Percentiles rank a stretch among this genome's conserved stretches.
phyloP scores from a whole-genome alignment of 2,113 vertebrate species.

The Tonatia bakeri region DNA sequence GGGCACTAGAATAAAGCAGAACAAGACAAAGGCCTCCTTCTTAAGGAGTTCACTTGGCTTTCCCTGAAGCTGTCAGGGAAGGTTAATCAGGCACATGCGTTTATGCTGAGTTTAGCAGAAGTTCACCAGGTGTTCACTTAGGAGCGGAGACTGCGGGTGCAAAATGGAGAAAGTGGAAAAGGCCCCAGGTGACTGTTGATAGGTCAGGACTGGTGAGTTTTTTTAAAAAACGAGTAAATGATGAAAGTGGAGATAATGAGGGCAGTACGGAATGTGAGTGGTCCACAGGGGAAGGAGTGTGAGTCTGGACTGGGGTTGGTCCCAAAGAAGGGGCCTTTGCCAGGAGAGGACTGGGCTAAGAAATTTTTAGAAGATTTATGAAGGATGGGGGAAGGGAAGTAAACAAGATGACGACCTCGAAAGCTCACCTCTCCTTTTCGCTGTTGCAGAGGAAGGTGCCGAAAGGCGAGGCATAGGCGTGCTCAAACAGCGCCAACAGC shows the following conservation, averaged over 20 bases:
- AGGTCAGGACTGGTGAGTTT: background rate
- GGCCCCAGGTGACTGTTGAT: background rate
- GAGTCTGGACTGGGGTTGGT: background rate
- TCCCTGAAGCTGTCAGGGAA: background rate
- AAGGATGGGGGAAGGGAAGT: background rate
- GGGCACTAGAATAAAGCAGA: background rate
- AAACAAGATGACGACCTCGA: background rate
- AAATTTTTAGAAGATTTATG: background rate
- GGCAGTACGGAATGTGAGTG: background rate
- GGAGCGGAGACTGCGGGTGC: background rate
- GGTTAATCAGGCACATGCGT: background rate
- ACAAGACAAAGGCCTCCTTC: background rate
- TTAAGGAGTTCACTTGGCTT: background rate
- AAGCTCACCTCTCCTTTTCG: constrained; percentile 84
- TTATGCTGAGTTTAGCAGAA: background rate
- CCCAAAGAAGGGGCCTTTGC: background rate
- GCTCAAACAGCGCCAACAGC: constrained; percentile 85
- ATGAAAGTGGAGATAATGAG: background rate
- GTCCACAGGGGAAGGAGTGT: background rate
- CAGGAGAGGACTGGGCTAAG: background rate
- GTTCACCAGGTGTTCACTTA: background rate
- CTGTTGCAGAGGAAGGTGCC: constrained; percentile 91
- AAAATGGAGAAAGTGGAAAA: background rate
- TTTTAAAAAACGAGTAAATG: background rate
- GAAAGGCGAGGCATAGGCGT: constrained; percentile 86